Evolutionary conservation across 2,113 vertebrate species (phyloP).

Genomic region (Leptodactylus fuscus): DNA sequence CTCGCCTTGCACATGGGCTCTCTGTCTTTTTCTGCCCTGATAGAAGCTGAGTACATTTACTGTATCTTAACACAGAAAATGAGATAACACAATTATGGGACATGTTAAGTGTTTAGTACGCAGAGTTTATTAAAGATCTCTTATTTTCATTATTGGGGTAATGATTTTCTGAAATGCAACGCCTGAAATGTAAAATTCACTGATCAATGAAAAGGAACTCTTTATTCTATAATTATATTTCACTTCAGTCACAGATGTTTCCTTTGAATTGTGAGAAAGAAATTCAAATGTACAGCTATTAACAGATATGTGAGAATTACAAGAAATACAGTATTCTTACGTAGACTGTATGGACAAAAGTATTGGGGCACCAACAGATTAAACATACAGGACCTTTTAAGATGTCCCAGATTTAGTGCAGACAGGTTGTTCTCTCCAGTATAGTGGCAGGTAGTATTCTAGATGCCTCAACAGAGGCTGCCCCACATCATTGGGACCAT

Average conservation of each 20-base stretch:
- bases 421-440: too few relatives aligned
- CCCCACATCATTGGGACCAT: too few relatives aligned
- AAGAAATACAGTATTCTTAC: neutral
- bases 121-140: neutral
- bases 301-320: neutral
- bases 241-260: neutral
- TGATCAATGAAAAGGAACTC: neutral
- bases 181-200: neutral
- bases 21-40: neutral
- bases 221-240: slow-evolving; percentile 10
- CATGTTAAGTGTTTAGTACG: neutral
- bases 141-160: neutral
- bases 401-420: too few relatives aligned
- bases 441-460: too few relatives aligned
- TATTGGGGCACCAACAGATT: too few relatives aligned
- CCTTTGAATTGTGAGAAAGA: neutral
- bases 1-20: too few relatives aligned
- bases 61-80: neutral
- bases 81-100: neutral
- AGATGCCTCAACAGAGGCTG: too few relatives aligned
- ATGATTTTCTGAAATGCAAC: slow-evolving; percentile 11
- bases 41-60: neutral
- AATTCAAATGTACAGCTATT: neutral
- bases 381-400: too few relatives aligned
- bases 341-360: too few relatives aligned